Percentiles rank a stretch among this genome's conserved stretches.
Conservation (phyloP, 1,140 invertebrate species). For the Conus ventricosus region DNA sequence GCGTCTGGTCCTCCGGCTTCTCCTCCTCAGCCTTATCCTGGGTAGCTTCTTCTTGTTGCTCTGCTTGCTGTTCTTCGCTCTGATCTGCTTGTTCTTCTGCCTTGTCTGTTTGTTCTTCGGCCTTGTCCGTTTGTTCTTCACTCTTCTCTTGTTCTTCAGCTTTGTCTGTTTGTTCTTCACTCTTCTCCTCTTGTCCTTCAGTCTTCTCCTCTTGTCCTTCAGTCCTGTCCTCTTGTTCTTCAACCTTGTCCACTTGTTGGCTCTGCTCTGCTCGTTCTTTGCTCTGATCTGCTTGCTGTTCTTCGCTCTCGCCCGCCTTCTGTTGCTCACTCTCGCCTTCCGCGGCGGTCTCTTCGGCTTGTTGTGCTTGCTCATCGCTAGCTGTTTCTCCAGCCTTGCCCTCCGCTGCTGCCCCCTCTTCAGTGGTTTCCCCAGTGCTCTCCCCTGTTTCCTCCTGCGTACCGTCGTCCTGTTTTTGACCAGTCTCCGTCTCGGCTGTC, state of each 20-base stretch:
- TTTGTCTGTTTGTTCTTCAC: neutral
- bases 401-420: conserved; percentile 46
- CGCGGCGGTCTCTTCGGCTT: conserved; percentile 43
- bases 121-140: neutral
- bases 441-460: conserved; percentile 29
- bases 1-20: too few relatives aligned
- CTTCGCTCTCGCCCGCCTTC: neutral
- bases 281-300: neutral
- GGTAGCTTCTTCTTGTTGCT: too few relatives aligned
- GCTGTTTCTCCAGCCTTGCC: conserved; percentile 59
- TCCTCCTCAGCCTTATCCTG: too few relatives aligned
- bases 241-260: neutral
- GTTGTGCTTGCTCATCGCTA: conserved; percentile 54
- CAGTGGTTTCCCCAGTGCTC: conserved; percentile 42
- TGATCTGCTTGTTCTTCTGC: neutral
- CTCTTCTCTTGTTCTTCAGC: neutral
- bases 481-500: conserved; percentile 14
- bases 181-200: neutral
- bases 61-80: too few relatives aligned
- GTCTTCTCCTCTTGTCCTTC: neutral
- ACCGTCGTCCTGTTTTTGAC: neutral
- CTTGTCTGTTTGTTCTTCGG: neutral
- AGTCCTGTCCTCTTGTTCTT: neutral
- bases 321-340: neutral
- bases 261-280: neutral